Conservation (phyloP, 2,888 invertebrate species). For the Amblyjoppa proteus region DNA sequence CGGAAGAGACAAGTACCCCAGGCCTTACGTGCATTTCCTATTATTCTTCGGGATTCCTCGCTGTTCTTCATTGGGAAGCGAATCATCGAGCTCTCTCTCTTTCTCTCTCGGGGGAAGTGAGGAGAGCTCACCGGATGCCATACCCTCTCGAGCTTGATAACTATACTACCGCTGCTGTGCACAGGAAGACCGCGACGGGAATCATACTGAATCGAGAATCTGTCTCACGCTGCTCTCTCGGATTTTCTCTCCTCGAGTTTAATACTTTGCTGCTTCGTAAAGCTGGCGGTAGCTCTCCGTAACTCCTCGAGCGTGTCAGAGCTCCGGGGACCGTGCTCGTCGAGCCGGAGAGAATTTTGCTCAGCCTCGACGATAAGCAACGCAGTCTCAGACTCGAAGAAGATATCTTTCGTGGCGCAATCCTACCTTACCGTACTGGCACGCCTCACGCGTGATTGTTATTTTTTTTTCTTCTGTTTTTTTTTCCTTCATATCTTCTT, state of each 20-base stretch:
- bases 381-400: slow-evolving; percentile 25
- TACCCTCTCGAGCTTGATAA: slow-evolving; percentile 27
- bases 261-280: slow-evolving; percentile 31
- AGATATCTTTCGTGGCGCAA: slow-evolving; percentile 35
- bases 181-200: slow-evolving; percentile 25
- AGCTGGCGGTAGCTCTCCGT: slow-evolving; percentile 11
- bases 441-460: not conserved
- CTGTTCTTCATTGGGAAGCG: not conserved
- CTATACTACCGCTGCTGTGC: slow-evolving; percentile 1
- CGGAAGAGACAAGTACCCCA: not conserved
- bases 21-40: not conserved
- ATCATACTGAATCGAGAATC: slow-evolving; percentile 64
- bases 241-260: slow-evolving; percentile 20
- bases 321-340: slow-evolving; percentile 60
- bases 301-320: slow-evolving; percentile 67
- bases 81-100: not conserved
- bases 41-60: not conserved
- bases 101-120: slow-evolving; percentile 13
- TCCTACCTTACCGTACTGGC: not conserved
- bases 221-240: slow-evolving; percentile 65
- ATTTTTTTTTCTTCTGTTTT: slow-evolving; percentile 17
- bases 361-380: slow-evolving; percentile 23
- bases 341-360: slow-evolving; percentile 66
- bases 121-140: slow-evolving; percentile 25
- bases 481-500: slow-evolving; percentile 21